These are phyloP conservation scores for Syrista parreyssii DNA, from an alignment of 2,888 invertebrate genomes.

Conservation along the genomic window DNA sequence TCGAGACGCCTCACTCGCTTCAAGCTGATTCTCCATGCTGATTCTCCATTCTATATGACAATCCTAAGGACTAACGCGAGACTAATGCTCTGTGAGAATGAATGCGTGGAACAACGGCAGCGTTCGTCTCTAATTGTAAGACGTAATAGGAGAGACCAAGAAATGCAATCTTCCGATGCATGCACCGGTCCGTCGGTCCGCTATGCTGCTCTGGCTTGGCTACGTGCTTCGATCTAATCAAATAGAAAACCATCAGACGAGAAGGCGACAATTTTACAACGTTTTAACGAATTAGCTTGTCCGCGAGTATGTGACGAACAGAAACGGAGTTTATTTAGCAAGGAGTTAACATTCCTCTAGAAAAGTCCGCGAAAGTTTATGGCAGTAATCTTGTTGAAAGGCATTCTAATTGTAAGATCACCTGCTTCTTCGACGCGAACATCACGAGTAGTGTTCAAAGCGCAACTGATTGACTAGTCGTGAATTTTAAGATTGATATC, in stretches of 20 bases:
- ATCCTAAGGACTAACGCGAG: conserved; percentile 52
- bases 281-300: neutral
- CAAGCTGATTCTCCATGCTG: neutral
- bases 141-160: neutral
- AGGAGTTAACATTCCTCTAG: neutral
- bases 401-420: neutral
- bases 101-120: neutral
- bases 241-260: no score
- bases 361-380: neutral
- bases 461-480: neutral
- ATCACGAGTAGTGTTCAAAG: neutral
- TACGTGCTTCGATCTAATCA: no score
- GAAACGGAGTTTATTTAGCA: neutral
- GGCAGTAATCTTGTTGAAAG: neutral
- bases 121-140: neutral
- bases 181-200: no score
- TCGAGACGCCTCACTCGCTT: neutral
- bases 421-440: neutral
- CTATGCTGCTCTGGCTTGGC: no score
- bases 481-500: neutral
- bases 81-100: conserved; percentile 57
- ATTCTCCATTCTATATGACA: neutral
- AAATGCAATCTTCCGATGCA: neutral
- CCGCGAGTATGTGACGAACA: neutral
- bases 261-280: neutral